phyloP scores from a whole-genome alignment of 1,140 invertebrate species.

The Scaptodrosophila lebanonensis region DNA sequence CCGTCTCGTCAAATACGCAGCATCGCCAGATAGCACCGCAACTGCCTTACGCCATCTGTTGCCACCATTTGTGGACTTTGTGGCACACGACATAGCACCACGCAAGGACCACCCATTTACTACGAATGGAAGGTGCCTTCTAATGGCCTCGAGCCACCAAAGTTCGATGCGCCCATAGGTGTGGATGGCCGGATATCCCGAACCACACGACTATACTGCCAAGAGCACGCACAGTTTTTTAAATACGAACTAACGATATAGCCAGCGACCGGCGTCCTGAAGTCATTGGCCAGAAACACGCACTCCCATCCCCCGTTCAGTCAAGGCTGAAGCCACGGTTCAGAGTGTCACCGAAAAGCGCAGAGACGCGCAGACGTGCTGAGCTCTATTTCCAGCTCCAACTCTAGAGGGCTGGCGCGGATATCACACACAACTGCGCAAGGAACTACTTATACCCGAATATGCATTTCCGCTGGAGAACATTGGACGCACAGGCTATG shows the following conservation, averaged over 20 bases:
- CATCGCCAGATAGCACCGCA: constrained; percentile 7
- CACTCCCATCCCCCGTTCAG: constrained; percentile 54
- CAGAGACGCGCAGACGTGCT: constrained; percentile 42
- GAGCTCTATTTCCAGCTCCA: constrained; percentile 16
- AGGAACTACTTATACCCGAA: constrained; percentile 78
- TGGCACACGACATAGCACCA: constrained; percentile 77
- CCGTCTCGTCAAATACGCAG: too few relatives aligned
- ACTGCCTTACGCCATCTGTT: constrained; percentile 56
- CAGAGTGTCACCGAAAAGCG: constrained; percentile 13
- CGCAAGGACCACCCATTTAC: constrained; percentile 81
- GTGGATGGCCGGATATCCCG: constrained; percentile 70
- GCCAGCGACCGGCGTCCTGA: constrained; percentile 12
- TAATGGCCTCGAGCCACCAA: constrained; percentile 79
- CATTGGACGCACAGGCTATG: constrained; percentile 79
- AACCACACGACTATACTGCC: constrained; percentile 44
- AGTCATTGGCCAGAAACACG: constrained; percentile 18
- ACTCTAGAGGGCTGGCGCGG: too few relatives aligned
- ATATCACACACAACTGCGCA: constrained; percentile 68
- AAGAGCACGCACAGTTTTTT: constrained; percentile 28
- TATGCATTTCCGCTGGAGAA: constrained; percentile 79
- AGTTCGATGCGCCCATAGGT: constrained; percentile 64
- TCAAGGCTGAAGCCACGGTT: constrained; percentile 50
- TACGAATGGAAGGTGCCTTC: constrained; percentile 82
- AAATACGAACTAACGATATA: constrained; percentile 48
- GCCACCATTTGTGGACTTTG: constrained; percentile 66